Percentiles rank a stretch among this genome's conserved stretches.
These are phyloP conservation scores for Cyphomyrus plagiostoma DNA, from an alignment of 2,113 vertebrate genomes.

Conservation along the genomic window DNA sequence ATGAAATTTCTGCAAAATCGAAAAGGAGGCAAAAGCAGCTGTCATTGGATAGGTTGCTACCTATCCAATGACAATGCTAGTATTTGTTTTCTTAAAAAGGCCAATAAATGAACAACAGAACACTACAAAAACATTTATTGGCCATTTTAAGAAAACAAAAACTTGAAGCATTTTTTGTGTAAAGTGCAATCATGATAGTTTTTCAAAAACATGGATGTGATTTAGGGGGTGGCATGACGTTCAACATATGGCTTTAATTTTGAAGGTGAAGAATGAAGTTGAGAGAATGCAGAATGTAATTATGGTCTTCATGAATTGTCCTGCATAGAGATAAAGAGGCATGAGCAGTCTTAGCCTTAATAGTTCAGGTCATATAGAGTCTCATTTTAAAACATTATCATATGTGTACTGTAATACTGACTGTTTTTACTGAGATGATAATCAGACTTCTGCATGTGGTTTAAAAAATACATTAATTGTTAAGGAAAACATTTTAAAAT, in stretches of 20 bases:
- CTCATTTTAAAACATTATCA: not conserved
- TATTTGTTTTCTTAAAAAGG: no score
- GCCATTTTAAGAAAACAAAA: not conserved
- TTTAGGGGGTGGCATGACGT: no score
- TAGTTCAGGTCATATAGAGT: not conserved
- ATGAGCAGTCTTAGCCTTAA: not conserved
- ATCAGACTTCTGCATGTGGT: not conserved
- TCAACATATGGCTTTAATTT: no score
- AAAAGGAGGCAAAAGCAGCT: no score
- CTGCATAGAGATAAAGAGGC: not conserved
- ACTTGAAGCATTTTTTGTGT: not conserved
- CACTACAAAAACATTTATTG: not conserved
- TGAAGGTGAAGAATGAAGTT: no score
- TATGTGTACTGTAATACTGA: not conserved
- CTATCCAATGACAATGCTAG: no score
- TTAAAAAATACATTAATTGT: not conserved
- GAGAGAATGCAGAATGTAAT: not conserved
- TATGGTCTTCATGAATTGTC: not conserved
- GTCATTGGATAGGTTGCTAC: no score
- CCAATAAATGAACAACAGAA: not conserved
- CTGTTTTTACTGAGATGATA: not conserved
- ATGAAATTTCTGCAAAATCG: no score
- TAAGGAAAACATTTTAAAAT: not conserved
- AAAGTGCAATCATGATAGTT: not conserved
- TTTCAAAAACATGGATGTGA: not conserved